Conservation (phyloP, 2,113 vertebrate species). For the Thermophis baileyi region DNA sequence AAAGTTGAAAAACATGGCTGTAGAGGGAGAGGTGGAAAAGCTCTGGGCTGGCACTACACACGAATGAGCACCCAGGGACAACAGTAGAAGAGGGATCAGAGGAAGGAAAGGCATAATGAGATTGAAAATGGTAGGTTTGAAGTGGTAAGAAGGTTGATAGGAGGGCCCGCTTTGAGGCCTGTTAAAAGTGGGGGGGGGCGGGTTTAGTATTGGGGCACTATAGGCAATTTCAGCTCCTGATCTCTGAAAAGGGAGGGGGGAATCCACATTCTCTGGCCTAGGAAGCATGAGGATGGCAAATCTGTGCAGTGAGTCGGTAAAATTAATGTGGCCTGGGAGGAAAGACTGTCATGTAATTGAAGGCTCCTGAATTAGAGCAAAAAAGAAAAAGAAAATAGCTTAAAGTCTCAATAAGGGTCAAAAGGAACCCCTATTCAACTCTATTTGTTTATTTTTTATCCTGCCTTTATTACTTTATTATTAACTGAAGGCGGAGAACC, state of each 20-base stretch:
- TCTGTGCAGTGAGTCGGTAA: not conserved
- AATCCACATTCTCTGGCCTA: not conserved
- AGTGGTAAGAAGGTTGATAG: not conserved
- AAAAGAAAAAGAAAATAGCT: not conserved
- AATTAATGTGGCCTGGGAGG: not conserved
- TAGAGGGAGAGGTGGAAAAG: not conserved
- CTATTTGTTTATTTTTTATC: not conserved
- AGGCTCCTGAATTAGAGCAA: not conserved
- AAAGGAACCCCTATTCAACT: not conserved
- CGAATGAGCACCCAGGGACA: not conserved
- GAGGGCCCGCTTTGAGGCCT: not conserved
- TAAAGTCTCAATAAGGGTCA: not conserved
- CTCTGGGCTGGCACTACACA: not conserved
- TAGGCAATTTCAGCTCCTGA: not conserved
- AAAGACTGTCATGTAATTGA: not conserved
- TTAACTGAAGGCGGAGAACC: not conserved
- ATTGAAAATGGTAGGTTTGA: not conserved
- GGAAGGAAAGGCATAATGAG: not conserved
- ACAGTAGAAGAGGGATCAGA: not conserved
- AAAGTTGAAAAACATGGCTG: not conserved
- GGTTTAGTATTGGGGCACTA: not conserved
- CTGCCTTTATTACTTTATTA: not conserved
- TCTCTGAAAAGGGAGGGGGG: not conserved
- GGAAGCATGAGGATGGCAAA: not conserved
- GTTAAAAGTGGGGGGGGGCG: rapidly evolving